Conservation (phyloP, 2,113 vertebrate species). For the Lagopus muta region DNA sequence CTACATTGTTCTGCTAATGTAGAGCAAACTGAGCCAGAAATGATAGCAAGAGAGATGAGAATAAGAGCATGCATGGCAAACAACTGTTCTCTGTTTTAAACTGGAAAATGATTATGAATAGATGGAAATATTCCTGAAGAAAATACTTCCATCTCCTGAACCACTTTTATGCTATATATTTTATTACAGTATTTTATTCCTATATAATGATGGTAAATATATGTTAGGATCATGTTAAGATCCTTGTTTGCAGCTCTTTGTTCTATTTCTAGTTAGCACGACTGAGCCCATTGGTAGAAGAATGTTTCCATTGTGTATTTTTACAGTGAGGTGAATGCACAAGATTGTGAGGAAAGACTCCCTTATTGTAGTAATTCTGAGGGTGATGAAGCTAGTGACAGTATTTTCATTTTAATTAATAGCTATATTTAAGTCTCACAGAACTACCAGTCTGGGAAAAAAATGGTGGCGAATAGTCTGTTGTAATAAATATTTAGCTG, state of each 20-base stretch:
- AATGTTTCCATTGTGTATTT: not conserved
- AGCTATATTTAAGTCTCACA: not conserved
- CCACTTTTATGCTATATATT: not conserved
- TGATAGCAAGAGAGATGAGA: not conserved
- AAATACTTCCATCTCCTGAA: not conserved
- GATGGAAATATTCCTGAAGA: conserved; percentile 9
- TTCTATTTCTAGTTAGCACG: not conserved
- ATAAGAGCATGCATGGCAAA: not conserved
- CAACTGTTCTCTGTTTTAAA: not conserved
- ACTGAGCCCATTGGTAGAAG: not conserved
- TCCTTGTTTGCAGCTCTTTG: not conserved
- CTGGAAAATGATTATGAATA: not conserved
- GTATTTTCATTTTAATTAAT: conserved; percentile 33
- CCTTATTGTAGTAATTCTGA: not conserved
- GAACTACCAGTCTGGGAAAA: not conserved
- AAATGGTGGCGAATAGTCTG: not conserved
- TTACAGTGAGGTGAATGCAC: not conserved
- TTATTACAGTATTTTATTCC: not conserved
- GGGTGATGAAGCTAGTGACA: conserved; percentile 26
- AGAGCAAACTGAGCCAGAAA: not conserved
- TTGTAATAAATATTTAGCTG: conserved; percentile 4
- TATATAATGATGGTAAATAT: not conserved
- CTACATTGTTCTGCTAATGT: not conserved
- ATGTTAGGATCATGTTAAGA: not conserved
- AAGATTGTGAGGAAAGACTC: not conserved